phyloP scores from a whole-genome alignment of 2,797 vertebrate genomes.

The Danio aesculapii region DNA sequence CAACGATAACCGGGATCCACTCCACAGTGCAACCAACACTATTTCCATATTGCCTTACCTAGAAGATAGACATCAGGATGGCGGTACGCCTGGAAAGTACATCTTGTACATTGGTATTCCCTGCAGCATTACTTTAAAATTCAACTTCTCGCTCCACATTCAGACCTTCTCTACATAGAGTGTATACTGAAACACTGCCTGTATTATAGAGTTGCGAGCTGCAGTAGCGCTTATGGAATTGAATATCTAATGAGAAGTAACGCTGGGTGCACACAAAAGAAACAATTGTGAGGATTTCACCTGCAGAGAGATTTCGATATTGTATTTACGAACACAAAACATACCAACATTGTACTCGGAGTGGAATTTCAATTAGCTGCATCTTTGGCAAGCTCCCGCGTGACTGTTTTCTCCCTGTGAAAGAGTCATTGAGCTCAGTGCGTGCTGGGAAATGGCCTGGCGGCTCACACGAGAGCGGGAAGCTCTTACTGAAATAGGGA shows the following conservation, averaged over 20 bases:
- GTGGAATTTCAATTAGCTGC: slow-evolving; percentile 51
- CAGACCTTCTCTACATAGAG: not conserved
- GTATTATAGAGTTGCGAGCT: slow-evolving; percentile 14
- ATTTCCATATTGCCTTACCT: slow-evolving; percentile 35
- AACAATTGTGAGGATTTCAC: slow-evolving; percentile 25
- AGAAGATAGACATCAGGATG: slow-evolving; percentile 6
- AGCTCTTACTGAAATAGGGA: slow-evolving; percentile 23
- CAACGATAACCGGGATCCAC: slow-evolving; percentile 12
- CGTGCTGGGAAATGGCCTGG: not conserved
- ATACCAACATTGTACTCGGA: slow-evolving; percentile 6
- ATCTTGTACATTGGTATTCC: slow-evolving; percentile 26
- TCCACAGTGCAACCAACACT: slow-evolving; percentile 16
- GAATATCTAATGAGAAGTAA: slow-evolving; percentile 40
- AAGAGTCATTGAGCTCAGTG: not conserved
- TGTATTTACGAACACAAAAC: slow-evolving; percentile 36
- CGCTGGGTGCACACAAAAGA: slow-evolving; percentile 33
- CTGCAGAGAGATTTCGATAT: slow-evolving; percentile 27
- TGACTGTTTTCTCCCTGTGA: slow-evolving; percentile 22
- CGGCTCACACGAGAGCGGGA: not conserved
- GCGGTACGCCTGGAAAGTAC: not conserved
- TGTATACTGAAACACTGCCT: slow-evolving; percentile 18
- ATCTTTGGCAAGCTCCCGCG: slow-evolving; percentile 12
- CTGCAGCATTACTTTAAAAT: slow-evolving; percentile 1
- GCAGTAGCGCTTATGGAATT: slow-evolving; percentile 31
- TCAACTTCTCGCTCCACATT: slow-evolving; percentile 16